Percentiles rank a stretch among this genome's conserved stretches.
These are phyloP conservation scores for Catalaphyllia jardinei DNA, from an alignment of 64 coral and sea anemone genomes.

Conservation along the genomic window DNA sequence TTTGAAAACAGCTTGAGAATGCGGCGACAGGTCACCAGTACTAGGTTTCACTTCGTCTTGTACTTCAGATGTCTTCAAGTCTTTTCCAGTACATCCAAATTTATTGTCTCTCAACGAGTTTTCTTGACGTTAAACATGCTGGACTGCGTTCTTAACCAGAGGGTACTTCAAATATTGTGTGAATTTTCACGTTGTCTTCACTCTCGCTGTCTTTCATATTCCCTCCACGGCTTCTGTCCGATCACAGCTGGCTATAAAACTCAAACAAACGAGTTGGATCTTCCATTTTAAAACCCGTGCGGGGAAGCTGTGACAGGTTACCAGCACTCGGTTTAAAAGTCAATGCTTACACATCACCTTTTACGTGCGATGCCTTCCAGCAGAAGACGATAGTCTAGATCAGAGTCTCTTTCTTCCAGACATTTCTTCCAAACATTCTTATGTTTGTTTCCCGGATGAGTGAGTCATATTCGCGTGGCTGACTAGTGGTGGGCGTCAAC, in stretches of 20 bases:
- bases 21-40: background rate
- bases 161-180: too few species aligned
- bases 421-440: background rate
- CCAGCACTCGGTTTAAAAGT: background rate
- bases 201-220: too few species aligned
- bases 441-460: background rate
- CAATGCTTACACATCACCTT: background rate
- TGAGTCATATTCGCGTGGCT: background rate
- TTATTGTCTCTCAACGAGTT: too few species aligned
- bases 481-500: background rate
- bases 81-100: too few species aligned
- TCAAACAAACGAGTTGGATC: conserved; percentile 9
- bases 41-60: too few species aligned
- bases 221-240: too few species aligned
- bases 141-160: background rate
- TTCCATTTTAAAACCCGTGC: conserved; percentile 3
- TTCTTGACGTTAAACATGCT: too few species aligned
- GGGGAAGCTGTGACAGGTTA: background rate
- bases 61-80: too few species aligned
- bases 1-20: conserved; percentile 18
- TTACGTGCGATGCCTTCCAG: background rate
- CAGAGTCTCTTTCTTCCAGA: background rate
- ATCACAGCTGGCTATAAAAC: conserved; percentile 12
- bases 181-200: too few species aligned
- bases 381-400: background rate